These are phyloP conservation scores for Rotaria macrura DNA, from an alignment of 2,888 invertebrate species.

Conservation along the genomic window DNA sequence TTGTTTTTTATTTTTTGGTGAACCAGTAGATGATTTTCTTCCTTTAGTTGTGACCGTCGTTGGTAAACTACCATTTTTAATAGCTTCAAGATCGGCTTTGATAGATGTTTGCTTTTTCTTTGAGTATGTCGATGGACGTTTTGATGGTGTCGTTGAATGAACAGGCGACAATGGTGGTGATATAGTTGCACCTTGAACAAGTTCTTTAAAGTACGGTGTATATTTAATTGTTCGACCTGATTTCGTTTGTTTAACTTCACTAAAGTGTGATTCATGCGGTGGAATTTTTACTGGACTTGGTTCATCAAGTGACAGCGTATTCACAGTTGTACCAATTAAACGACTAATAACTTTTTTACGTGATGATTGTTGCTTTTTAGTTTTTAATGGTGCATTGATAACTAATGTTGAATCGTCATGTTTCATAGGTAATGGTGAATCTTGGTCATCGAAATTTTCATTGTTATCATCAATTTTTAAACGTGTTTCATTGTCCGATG, in stretches of 20 bases:
- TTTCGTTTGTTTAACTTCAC: background rate
- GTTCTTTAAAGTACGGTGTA: slow-evolving; percentile 12
- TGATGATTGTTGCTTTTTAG: background rate
- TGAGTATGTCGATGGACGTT: background rate
- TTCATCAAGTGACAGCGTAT: slow-evolving; percentile 10
- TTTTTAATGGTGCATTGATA: background rate
- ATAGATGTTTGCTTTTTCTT: background rate
- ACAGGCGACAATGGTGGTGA: background rate
- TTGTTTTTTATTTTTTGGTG: background rate
- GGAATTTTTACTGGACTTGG: slow-evolving; percentile 9
- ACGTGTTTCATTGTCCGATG: background rate
- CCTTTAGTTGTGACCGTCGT: background rate
- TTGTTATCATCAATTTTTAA: background rate
- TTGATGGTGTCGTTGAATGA: background rate
- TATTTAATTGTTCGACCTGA: background rate
- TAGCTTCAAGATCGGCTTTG: background rate
- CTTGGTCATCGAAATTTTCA: background rate
- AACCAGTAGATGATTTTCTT: background rate
- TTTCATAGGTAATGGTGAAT: background rate
- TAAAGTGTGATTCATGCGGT: background rate
- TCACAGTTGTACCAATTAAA: background rate
- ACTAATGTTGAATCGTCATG: background rate
- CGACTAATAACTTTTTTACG: slow-evolving; percentile 5
- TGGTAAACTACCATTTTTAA: slow-evolving; percentile 2
- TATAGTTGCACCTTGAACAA: slow-evolving; percentile 13